Evolutionary conservation across 2,113 vertebrate genomes (phyloP).

Genomic region (Campylomormyrus tamandua): DNA sequence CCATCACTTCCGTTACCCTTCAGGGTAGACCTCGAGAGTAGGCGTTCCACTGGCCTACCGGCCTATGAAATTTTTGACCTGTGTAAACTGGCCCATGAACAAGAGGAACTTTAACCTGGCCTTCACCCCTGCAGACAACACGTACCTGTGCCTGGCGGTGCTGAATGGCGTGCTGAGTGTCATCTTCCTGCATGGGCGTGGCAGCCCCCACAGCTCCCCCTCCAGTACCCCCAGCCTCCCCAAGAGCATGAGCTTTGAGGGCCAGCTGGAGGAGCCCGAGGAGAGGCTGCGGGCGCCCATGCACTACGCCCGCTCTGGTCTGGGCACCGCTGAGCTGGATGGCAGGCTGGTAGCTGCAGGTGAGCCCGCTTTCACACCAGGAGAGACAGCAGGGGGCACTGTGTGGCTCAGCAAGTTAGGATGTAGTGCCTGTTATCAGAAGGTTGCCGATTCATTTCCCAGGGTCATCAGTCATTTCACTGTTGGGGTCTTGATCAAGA

Average conservation of each 20-base stretch:
- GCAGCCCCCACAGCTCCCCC: slow-evolving; percentile 88
- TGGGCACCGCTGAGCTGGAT: slow-evolving; percentile 80
- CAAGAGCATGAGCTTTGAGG: slow-evolving; percentile 94
- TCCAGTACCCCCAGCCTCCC: slow-evolving; percentile 82
- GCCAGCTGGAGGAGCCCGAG: slow-evolving; percentile 64
- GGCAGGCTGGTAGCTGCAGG: slow-evolving; percentile 85
- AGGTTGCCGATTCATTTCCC: not conserved
- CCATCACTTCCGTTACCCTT: not conserved
- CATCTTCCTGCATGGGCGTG: slow-evolving; percentile 90
- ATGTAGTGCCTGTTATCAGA: not conserved
- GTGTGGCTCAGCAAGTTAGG: not conserved
- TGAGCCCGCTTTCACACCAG: slow-evolving; percentile 28
- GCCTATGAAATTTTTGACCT: not conserved
- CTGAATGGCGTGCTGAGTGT: slow-evolving; percentile 88
- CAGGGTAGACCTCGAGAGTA: not conserved
- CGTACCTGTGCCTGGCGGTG: slow-evolving; percentile 91
- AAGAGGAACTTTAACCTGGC: not conserved
- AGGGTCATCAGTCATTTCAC: not conserved
- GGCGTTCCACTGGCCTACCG: not conserved
- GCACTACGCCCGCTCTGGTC: slow-evolving; percentile 89
- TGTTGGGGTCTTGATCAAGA: not conserved
- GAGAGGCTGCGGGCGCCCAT: slow-evolving; percentile 85
- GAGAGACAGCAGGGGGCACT: not conserved
- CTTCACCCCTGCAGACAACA: slow-evolving; percentile 66
- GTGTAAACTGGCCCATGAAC: not conserved